These are phyloP conservation scores for Lasiurus cinereus DNA, from an alignment of 2,113 vertebrate species.

Conservation along the genomic window DNA sequence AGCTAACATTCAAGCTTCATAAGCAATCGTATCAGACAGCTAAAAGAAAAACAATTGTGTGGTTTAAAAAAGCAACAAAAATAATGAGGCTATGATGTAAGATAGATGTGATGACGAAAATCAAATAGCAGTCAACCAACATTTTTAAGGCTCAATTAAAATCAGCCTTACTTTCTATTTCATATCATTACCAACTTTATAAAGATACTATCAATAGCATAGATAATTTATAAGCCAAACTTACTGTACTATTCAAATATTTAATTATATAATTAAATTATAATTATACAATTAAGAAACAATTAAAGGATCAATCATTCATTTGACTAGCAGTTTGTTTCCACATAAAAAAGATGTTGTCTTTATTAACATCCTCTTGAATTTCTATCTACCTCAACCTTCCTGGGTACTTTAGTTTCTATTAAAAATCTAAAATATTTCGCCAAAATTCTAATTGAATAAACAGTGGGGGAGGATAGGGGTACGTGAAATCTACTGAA, in stretches of 20 bases:
- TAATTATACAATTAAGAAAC: neutral
- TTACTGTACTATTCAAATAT: neutral
- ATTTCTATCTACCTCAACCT: neutral
- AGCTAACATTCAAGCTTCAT: neutral
- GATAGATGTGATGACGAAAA: neutral
- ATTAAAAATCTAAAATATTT: constrained; percentile 21
- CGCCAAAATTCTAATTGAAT: neutral
- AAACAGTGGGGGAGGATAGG: neutral
- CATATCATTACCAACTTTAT: neutral
- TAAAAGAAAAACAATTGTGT: neutral
- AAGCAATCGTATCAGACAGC: constrained; percentile 4
- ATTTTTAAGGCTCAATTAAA: neutral
- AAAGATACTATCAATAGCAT: neutral
- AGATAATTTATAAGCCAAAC: neutral
- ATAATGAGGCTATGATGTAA: neutral
- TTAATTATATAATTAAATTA: neutral
- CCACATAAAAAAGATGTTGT: neutral
- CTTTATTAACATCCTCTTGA: neutral
- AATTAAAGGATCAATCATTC: neutral
- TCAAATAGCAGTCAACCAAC: neutral
- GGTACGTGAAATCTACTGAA: neutral
- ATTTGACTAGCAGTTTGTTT: constrained; percentile 13
- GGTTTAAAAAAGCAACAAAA: neutral
- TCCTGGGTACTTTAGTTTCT: neutral
- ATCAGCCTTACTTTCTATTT: constrained; percentile 13